Evolutionary conservation across 2,888 invertebrate species (phyloP).

Genomic region (Eulithis prunata): DNA sequence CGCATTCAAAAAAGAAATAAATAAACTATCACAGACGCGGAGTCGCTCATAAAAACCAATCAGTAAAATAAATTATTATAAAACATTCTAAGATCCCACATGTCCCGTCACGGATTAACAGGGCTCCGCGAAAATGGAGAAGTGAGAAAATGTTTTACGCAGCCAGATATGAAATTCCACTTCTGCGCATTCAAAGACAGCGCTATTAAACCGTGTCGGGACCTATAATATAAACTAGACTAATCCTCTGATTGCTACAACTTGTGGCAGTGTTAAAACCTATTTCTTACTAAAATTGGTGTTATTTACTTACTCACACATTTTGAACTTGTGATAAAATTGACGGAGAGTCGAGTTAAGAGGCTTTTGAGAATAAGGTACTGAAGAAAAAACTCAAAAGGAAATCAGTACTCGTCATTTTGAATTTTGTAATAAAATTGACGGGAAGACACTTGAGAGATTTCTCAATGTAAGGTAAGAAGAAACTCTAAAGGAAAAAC

Average conservation of each 20-base stretch:
- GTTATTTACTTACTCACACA: slow-evolving; percentile 28
- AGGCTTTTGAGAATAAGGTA: neutral
- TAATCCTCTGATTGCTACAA: slow-evolving; percentile 33
- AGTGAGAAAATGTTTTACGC: no score
- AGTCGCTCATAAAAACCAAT: slow-evolving; percentile 72
- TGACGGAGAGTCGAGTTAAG: no score
- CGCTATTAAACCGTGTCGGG: slow-evolving; percentile 14
- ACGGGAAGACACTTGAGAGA: slow-evolving; percentile 15
- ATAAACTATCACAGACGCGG: slow-evolving; percentile 82
- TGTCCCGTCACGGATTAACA: no score
- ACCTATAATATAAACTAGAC: slow-evolving; percentile 32
- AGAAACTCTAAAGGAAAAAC: neutral
- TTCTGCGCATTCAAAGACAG: slow-evolving; percentile 6
- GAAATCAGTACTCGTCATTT: neutral
- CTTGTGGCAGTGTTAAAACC: slow-evolving; percentile 42
- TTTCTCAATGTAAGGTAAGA: neutral
- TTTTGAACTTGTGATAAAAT: no score
- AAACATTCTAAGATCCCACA: no score
- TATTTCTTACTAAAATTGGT: slow-evolving; percentile 36
- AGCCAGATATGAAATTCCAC: no score
- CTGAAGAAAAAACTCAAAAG: neutral
- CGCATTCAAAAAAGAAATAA: slow-evolving; percentile 61
- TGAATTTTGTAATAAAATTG: slow-evolving; percentile 31
- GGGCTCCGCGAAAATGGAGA: no score
- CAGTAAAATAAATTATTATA: no score